Conservation (phyloP, 2,888 invertebrate genomes). For the Azorinus chamasolen region DNA sequence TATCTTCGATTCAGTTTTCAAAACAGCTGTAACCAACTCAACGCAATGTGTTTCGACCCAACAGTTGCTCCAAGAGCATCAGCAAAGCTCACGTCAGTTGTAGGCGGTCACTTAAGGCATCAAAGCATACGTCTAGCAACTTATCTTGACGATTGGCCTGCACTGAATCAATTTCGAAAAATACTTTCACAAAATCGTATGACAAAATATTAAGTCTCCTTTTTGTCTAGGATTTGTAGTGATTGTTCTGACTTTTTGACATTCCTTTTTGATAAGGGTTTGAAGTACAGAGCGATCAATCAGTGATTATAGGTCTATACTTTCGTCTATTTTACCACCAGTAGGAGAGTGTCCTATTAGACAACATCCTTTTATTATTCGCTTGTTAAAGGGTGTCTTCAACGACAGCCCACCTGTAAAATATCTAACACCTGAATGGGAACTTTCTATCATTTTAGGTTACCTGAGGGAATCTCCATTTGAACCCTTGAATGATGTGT, state of each 20-base stretch:
- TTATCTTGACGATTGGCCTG: too few species aligned
- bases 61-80: too few species aligned
- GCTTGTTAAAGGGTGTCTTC: too few species aligned
- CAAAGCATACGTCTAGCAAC: too few species aligned
- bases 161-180: too few species aligned
- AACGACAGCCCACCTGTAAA: conserved; percentile 14
- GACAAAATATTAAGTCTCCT: too few species aligned
- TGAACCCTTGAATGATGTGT: conserved; percentile 17
- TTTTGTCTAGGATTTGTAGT: too few species aligned
- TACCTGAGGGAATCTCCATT: conserved; percentile 1
- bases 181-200: too few species aligned
- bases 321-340: conserved; percentile 16
- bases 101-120: too few species aligned
- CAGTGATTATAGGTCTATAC: conserved; percentile 33
- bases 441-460: conserved; percentile 12
- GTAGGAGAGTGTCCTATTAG: conserved; percentile 18
- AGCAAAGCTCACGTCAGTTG: too few species aligned
- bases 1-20: too few species aligned
- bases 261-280: conserved; percentile 15
- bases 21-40: neutral
- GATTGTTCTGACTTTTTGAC: conserved; percentile 44
- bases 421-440: conserved; percentile 36
- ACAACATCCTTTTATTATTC: too few species aligned
- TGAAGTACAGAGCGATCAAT: conserved; percentile 24
- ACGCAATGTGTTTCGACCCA: neutral